Evolutionary conservation across 2,797 vertebrate species (phyloP).

Genomic region (Heterohyrax brucei): DNA sequence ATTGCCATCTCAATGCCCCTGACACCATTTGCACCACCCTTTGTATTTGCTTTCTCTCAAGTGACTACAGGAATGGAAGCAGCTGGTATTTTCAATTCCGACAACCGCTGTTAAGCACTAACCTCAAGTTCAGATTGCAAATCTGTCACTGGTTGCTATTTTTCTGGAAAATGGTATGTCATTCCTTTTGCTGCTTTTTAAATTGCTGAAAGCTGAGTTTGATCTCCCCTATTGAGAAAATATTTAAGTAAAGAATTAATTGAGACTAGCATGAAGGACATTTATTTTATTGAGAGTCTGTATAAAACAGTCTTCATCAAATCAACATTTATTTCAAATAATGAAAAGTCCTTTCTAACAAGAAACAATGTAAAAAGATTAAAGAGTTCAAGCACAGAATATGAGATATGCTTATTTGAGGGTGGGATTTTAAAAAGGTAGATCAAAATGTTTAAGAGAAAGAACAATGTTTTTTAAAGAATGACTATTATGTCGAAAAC

Average conservation of each 20-base stretch:
- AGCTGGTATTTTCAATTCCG: constrained; percentile 85
- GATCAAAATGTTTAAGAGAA: background rate
- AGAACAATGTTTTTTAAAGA: background rate
- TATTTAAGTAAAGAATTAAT: constrained; percentile 19
- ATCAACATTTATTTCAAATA: constrained; percentile 13
- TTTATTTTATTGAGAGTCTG: constrained; percentile 25
- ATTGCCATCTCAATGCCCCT: constrained; percentile 67
- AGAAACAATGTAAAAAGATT: background rate
- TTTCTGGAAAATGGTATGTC: constrained; percentile 72
- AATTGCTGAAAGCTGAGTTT: constrained; percentile 45
- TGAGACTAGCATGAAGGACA: background rate
- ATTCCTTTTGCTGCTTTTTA: constrained; percentile 60
- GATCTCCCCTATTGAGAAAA: constrained; percentile 33
- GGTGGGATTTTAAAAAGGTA: constrained; percentile 6
- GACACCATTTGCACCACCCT: constrained; percentile 77
- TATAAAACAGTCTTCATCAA: constrained; percentile 48
- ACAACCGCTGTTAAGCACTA: constrained; percentile 73
- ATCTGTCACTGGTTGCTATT: constrained; percentile 80
- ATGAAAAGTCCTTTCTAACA: background rate
- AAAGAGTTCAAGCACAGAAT: constrained; percentile 6
- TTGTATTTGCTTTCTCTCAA: constrained; percentile 83
- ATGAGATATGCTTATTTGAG: background rate
- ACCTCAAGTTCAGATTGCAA: constrained; percentile 81
- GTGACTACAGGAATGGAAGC: constrained; percentile 81
- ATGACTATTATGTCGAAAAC: background rate